Percentiles rank a stretch among this genome's conserved stretches.
phyloP scores from a whole-genome alignment of 1,140 invertebrate species.

The Caenorhabditis briggsae region DNA sequence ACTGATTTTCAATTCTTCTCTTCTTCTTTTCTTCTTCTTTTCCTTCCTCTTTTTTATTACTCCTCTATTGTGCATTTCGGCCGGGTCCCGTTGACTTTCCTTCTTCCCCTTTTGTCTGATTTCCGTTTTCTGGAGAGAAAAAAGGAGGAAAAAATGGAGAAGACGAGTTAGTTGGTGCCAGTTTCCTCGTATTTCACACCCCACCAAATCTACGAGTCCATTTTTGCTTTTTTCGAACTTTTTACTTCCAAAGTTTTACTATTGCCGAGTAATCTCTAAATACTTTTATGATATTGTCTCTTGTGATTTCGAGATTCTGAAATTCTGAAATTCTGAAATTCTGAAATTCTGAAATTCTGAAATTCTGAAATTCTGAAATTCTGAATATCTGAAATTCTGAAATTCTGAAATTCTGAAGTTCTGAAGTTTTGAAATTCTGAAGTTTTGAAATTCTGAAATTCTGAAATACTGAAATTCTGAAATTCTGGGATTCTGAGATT shows the following conservation, averaged over 20 bases:
- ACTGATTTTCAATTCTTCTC: background rate
- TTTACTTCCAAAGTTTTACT: background rate
- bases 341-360: too few relatives aligned
- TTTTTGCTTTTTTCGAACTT: background rate
- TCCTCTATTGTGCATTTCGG: constrained; percentile 11
- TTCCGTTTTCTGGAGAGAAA: constrained; percentile 34
- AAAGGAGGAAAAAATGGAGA: too few relatives aligned
- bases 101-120: constrained; percentile 36
- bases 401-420: too few relatives aligned
- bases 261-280: background rate
- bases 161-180: constrained; percentile 31
- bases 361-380: too few relatives aligned
- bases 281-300: too few relatives aligned
- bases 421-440: too few relatives aligned
- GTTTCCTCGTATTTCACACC: constrained; percentile 55
- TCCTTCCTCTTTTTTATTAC: constrained; percentile 20
- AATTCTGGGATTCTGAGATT: too few relatives aligned
- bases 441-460: too few relatives aligned
- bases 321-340: too few relatives aligned
- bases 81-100: background rate
- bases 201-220: constrained; percentile 33
- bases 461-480: too few relatives aligned
- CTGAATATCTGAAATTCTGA: too few relatives aligned
- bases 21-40: background rate
- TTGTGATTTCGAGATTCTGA: background rate